A percentile compares a stretch with the other conserved stretches of the same genome.
Conservation (phyloP, 2,797 vertebrate genomes). For the Squalus acanthias region DNA sequence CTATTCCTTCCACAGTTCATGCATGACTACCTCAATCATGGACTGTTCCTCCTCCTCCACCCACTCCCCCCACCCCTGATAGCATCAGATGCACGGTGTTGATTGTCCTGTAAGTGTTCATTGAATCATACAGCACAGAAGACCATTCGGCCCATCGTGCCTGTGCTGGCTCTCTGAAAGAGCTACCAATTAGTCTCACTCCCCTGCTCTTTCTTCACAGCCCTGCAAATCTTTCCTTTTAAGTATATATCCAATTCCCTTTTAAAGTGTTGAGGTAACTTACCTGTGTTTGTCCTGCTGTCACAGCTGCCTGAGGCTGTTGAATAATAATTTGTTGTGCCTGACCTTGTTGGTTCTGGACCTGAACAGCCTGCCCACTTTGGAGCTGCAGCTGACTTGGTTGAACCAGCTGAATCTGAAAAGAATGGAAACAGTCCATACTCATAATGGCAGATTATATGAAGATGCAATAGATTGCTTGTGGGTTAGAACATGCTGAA, state of each 20-base stretch:
- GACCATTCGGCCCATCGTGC: neutral
- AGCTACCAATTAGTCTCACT: neutral
- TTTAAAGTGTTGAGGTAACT: constrained; percentile 37
- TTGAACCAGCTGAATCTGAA: constrained; percentile 92
- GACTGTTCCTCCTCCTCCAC: neutral
- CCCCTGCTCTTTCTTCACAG: neutral
- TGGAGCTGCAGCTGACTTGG: constrained; percentile 97
- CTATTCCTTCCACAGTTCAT: neutral
- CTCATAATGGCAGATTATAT: neutral
- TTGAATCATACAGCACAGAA: neutral
- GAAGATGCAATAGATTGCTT: neutral
- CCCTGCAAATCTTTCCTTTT: neutral
- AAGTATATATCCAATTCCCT: neutral
- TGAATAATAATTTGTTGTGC: constrained; percentile 98
- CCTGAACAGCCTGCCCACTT: constrained; percentile 90
- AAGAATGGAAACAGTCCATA: constrained; percentile 42
- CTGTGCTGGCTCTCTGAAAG: neutral
- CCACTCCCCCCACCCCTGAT: neutral
- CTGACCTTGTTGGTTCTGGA: constrained; percentile 93
- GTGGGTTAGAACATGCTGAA: neutral
- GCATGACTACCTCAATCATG: neutral
- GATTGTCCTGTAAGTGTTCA: neutral
- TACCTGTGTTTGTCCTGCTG: constrained; percentile 96
- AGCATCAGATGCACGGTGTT: neutral
- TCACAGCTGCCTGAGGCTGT: constrained; percentile 93